Conservation (phyloP, 2,113 vertebrate genomes). For the Gasterosteus aculeatus region DNA sequence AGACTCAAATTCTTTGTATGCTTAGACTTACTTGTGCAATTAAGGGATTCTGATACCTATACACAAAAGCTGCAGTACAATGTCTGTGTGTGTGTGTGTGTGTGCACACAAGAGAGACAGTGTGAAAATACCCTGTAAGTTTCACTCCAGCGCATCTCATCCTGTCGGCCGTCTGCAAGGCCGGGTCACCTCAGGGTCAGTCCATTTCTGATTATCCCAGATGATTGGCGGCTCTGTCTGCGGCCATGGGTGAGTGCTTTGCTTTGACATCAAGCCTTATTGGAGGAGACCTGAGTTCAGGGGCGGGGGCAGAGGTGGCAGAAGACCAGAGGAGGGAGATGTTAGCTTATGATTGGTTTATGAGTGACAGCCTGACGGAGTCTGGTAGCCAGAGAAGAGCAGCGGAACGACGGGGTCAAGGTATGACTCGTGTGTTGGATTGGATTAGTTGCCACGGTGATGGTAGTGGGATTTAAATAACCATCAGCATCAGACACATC, state of each 20-base stretch:
- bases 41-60: not conserved
- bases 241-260: slow-evolving; percentile 59
- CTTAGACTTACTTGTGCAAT: not conserved
- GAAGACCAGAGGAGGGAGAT: slow-evolving; percentile 64
- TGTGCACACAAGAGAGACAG: not conserved
- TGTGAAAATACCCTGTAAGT: slow-evolving; percentile 53
- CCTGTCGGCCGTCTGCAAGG: slow-evolving; percentile 56
- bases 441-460: slow-evolving; percentile 27
- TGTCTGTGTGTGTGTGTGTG: not conserved
- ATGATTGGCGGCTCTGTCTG: slow-evolving; percentile 73
- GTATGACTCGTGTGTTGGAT: slow-evolving; percentile 22
- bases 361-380: slow-evolving; percentile 70
- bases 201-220: slow-evolving; percentile 72
- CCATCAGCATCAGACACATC: not conserved
- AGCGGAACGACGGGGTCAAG: slow-evolving; percentile 51
- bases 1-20: no score
- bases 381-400: slow-evolving; percentile 34
- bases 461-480: slow-evolving; percentile 14
- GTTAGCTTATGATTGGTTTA: slow-evolving; percentile 75
- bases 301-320: slow-evolving; percentile 68
- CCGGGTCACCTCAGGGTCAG: slow-evolving; percentile 66
- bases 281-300: slow-evolving; percentile 65
- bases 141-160: slow-evolving; percentile 56
- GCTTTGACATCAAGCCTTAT: slow-evolving; percentile 65
- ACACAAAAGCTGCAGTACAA: not conserved